phyloP scores from a whole-genome alignment of 2,888 invertebrate species.

The Tenthredo amoena region DNA sequence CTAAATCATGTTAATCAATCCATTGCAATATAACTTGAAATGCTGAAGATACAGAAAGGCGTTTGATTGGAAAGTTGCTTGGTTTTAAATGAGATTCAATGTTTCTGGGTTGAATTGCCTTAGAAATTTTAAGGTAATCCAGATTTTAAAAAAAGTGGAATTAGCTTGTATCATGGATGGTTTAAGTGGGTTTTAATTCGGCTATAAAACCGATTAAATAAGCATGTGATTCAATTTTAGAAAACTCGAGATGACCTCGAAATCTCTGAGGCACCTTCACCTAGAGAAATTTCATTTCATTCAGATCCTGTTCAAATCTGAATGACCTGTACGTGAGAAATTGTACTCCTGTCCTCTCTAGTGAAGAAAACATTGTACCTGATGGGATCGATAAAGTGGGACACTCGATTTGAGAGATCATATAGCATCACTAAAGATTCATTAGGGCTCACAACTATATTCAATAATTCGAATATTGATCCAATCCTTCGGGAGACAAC shows the following conservation, averaged over 20 bases:
- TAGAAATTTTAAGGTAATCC: not conserved
- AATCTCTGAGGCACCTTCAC: not conserved
- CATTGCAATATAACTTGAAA: not conserved
- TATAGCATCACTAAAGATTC: not conserved
- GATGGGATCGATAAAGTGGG: not conserved
- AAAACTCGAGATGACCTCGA: not conserved
- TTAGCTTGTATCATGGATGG: not conserved
- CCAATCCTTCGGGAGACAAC: not conserved
- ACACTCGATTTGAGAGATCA: not conserved
- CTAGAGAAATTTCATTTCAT: not conserved
- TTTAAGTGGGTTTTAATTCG: not conserved
- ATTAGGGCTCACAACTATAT: not conserved
- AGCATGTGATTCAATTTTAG: not conserved
- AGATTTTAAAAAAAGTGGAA: not conserved
- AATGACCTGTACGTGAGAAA: not conserved
- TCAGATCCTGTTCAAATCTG: not conserved
- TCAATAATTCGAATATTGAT: not conserved
- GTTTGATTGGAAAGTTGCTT: not conserved
- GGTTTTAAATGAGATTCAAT: not conserved
- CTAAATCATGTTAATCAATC: not conserved
- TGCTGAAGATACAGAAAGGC: not conserved
- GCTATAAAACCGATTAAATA: not conserved
- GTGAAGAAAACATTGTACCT: not conserved
- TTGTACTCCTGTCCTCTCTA: not conserved
- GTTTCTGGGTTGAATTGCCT: not conserved